Evolutionary conservation across 2,797 vertebrate genomes (phyloP).

Genomic region (Labeo calbasu): DNA sequence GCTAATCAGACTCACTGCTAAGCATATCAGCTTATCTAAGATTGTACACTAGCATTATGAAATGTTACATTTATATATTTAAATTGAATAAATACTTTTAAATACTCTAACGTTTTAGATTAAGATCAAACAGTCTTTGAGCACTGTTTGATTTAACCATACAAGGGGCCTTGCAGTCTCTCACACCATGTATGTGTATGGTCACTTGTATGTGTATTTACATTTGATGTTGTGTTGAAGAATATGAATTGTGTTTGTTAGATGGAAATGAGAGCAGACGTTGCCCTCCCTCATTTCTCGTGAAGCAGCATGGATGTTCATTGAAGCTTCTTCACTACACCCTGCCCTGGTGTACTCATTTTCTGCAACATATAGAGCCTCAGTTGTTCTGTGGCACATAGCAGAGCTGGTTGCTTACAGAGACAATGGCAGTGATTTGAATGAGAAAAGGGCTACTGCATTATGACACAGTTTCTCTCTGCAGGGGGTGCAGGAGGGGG

Average conservation of each 20-base stretch:
- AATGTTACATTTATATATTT: no score
- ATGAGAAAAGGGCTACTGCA: conserved; percentile 81
- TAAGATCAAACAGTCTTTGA: not conserved
- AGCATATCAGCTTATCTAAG: not conserved
- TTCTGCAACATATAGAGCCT: conserved; percentile 73
- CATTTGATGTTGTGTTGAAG: conserved; percentile 57
- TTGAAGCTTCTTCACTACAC: conserved; percentile 64
- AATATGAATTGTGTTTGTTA: conserved; percentile 64
- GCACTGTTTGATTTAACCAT: not conserved
- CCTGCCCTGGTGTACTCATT: conserved; percentile 68
- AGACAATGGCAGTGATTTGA: conserved; percentile 84
- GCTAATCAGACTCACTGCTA: not conserved
- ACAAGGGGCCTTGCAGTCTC: not conserved
- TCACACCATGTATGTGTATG: conserved; percentile 29
- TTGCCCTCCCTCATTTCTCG: conserved; percentile 47
- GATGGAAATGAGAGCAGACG: conserved; percentile 64
- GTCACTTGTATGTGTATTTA: conserved; percentile 67
- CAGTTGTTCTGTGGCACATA: conserved; percentile 77
- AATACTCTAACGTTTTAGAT: not conserved
- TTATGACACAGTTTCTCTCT: conserved; percentile 86
- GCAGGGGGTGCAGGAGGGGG: conserved; percentile 71
- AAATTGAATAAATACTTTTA: no score
- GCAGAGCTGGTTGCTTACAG: conserved; percentile 76
- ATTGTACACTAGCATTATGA: not conserved
- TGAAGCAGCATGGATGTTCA: conserved; percentile 52